Conservation (phyloP, 2,113 vertebrate genomes). For the Rhodinocichla rosea region DNA sequence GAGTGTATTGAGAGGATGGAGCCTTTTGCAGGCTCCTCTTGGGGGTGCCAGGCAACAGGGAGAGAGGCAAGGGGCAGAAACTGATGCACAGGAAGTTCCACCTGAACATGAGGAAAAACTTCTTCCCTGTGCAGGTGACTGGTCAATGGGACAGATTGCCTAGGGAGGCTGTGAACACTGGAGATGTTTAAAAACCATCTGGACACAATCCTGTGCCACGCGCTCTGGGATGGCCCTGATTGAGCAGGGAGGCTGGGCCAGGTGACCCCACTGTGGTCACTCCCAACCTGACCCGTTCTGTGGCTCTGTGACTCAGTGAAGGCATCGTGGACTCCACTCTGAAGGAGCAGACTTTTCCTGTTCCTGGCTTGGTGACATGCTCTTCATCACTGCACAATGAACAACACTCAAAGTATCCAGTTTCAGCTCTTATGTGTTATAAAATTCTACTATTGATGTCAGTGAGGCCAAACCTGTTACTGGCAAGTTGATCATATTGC, state of each 20-base stretch:
- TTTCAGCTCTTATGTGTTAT: neutral
- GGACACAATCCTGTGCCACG: too few species aligned
- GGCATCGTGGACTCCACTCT: fast-evolving
- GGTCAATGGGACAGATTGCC: neutral
- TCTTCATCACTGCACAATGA: neutral
- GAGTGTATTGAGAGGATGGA: neutral
- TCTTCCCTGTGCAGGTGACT: neutral
- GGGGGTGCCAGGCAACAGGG: too few species aligned
- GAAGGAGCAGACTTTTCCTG: neutral
- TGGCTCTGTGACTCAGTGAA: neutral
- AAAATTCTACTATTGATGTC: neutral
- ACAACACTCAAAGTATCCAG: neutral
- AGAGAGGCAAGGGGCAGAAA: neutral
- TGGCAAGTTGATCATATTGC: neutral
- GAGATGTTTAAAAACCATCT: neutral
- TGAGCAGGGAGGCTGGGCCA: neutral
- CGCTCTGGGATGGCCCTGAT: neutral
- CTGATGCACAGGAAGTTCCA: neutral
- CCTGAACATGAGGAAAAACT: neutral
- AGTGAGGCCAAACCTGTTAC: neutral
- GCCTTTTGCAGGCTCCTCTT: neutral
- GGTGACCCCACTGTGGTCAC: neutral
- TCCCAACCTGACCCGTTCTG: neutral
- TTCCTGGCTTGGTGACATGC: fast-evolving
- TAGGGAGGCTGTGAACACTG: neutral